Base-by-base conservation (phyloP, 2,888 invertebrate species). In the Homarus gammarus region DNA sequence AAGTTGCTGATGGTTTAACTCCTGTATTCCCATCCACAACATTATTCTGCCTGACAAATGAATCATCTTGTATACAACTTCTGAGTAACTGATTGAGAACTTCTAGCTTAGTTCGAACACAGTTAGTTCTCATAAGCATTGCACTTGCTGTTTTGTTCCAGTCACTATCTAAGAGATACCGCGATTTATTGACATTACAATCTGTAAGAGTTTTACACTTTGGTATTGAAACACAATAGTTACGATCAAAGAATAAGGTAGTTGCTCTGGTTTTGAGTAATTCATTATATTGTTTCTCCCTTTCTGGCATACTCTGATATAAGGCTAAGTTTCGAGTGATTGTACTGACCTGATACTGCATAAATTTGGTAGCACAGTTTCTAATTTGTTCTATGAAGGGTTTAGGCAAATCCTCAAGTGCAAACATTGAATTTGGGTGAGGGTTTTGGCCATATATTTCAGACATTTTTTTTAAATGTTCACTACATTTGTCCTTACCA, bases 321-420 rank as follows among this genome's bases (percentile, higher is more conserved):
- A 90, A 72, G n/a, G 27, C 8, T 33, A 90, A 36, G 44, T 92
- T 92, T 38, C 90, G 81, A 40, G 70, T 64, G 27, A 92, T 92
- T 18, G 90, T 84, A 27, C 82, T 77, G n/a, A 72, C 70, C 77
- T 92, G 92, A 70, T 87, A 73, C 36, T 61, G 87, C 56, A 92
- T 96, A 93, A 96, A 97, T 92, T 95, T 95, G 73, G 95, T 93
- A 0, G 96, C 95, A 93, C 96, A 96, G 18, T 95, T 94, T 87
- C 95, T 94, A 10, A 97, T 94, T 93, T 96, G 96, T 38, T 95
- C 93, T 1, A 97, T 92, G 93, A 97, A 97, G 64, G 94, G 93
- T 0, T 94, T 93, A 0, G 96, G 96, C 82, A 97, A 95, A 40
- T 94, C 94, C 2, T 94, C 93, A 38, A 95, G 93, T 0, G 95